Base-by-base conservation (phyloP, 1,140 invertebrate genomes). In the silkworm (Bombyx mori) region DNA sequence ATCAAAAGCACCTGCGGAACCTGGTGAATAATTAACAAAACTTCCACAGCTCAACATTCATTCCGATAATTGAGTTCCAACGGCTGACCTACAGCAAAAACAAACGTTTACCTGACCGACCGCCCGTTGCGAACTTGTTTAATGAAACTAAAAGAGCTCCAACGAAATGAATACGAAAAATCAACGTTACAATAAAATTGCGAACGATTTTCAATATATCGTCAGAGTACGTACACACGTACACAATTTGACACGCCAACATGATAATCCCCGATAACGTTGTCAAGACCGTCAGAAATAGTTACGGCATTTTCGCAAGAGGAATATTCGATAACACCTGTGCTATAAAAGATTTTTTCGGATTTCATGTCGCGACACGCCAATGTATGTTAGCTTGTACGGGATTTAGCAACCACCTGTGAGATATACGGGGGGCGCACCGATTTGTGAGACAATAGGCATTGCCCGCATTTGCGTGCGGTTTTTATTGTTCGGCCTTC, bases 401-500 rank as follows among this genome's bases (percentile, higher is more conserved):
- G 43, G 56, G 56, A 54, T 58, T 58, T 51, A 55, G 42, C 44
- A 56, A 47, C 57, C 54, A 53, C 47, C 54, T 62, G 57, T 58
- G 52, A 52, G 22, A 47, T 35, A 35, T 12, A 46, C 44, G 44
- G 44, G 43, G 18, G 60, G 22, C 3, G 47, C 35, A 6, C 35
- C 45, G 49, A 53, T 58, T 48, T 52, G 47, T 52, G 42, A 58
- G 56, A 62, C 61, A 62, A 58, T 62, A 52, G 52, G 18, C 55
- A 49, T 44, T 35, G 56, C 44, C 48, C 47, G 47, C 56, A 62
- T 62, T 62, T 58, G 22, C 49, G 48, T 58, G 48, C 48, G 48
- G 48, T 62, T 57, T 60, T 58, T 61, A 57, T 61, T 56, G 60
- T 61, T 61, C 60, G 54, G 50, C 47, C 26, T 58, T 55, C 60